Evolutionary conservation across 2,113 vertebrate genomes (phyloP).

Genomic region (Argyrosomus japonicus): DNA sequence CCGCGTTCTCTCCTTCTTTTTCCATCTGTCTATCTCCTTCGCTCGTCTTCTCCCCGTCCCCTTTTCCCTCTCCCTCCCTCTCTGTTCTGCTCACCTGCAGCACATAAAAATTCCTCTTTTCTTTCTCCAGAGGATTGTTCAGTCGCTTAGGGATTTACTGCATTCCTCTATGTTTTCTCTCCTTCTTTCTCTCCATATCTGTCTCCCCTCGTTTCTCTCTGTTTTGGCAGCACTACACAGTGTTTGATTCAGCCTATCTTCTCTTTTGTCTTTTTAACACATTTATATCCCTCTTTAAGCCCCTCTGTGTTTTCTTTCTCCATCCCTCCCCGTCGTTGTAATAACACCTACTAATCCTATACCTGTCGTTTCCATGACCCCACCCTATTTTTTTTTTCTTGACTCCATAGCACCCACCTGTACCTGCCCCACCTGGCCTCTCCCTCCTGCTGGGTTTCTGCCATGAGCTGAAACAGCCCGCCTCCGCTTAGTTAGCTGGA

Average conservation of each 20-base stretch:
- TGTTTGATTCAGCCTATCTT: conserved; percentile 55
- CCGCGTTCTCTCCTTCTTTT: conserved; percentile 73
- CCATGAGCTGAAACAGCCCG: conserved; percentile 76
- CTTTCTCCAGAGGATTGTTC: conserved; percentile 85
- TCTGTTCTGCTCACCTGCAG: conserved; percentile 86
- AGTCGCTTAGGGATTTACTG: conserved; percentile 85
- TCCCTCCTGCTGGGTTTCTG: conserved; percentile 77
- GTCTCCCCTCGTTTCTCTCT: conserved; percentile 56
- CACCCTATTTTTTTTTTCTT: conserved; percentile 59
- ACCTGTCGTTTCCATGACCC: conserved; percentile 66
- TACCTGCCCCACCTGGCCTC: conserved; percentile 78
- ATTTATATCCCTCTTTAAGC: conserved; percentile 69
- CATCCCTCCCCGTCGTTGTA: conserved; percentile 54
- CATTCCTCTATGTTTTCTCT: conserved; percentile 83
- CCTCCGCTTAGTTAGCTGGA: conserved; percentile 78
- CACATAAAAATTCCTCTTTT: conserved; percentile 89
- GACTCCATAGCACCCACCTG: conserved; percentile 46
- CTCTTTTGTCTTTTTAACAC: conserved; percentile 77
- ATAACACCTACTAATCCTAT: conserved; percentile 60
- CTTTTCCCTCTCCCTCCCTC: conserved; percentile 67
- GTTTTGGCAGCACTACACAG: conserved; percentile 73
- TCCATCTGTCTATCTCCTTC: conserved; percentile 73
- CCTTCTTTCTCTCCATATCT: conserved; percentile 69
- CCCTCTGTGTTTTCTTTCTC: conserved; percentile 58
- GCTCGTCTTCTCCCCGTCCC: conserved; percentile 51